Conservation (phyloP, 2,113 vertebrate species). For the Aegypius monachus region DNA sequence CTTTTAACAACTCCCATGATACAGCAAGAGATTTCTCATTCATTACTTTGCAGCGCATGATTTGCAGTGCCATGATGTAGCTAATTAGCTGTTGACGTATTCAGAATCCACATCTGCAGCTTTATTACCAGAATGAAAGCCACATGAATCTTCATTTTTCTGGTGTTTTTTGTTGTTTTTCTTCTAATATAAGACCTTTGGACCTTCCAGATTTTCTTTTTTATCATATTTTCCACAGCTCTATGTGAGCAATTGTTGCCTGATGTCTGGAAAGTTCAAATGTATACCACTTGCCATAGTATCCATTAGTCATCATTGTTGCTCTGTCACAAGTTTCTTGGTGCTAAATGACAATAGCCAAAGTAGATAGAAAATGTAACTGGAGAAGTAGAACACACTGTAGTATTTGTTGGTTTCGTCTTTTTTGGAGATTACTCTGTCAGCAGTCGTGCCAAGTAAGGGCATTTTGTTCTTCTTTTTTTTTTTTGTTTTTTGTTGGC, state of each 20-base stretch:
- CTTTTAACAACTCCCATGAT: background rate
- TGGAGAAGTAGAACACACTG: background rate
- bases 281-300: background rate
- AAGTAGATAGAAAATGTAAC: background rate
- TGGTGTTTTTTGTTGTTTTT: background rate
- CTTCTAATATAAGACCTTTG: background rate
- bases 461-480: background rate
- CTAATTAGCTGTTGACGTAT: background rate
- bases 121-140: constrained; percentile 27
- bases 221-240: background rate
- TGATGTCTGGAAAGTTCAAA: constrained; percentile 32
- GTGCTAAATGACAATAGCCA: background rate
- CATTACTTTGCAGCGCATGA: background rate
- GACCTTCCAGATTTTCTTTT: background rate
- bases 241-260: background rate
- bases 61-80: background rate
- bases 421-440: background rate
- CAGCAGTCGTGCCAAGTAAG: background rate
- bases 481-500: background rate
- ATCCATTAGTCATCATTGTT: background rate
- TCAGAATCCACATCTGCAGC: constrained; percentile 10
- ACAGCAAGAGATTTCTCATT: background rate
- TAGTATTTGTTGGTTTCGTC: background rate
- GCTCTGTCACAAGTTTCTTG: background rate
- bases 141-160: background rate